Evolutionary conservation across 2,888 invertebrate genomes (phyloP), one percentile per base, ranked within the genome.

Genomic region (Eretmocerus hayati): DNA sequence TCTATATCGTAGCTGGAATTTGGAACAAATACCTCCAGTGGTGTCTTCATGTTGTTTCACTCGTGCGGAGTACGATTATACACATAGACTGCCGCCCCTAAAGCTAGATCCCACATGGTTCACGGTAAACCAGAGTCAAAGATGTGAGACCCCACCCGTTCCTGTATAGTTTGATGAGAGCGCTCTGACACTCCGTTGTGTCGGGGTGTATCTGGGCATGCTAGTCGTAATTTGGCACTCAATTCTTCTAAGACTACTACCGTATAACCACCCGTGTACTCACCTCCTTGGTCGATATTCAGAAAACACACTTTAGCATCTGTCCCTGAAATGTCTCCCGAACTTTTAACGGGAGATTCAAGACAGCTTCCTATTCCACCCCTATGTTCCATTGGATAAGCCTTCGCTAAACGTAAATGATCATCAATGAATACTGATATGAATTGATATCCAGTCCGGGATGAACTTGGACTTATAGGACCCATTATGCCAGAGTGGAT

Each of bases 91-190:
- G 56, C 58, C 19, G 51, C 48, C 18, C 42, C 44, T 2, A 53
- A 38, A 5, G 59, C 59, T 37, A 59, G 39, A 40, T 54, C 54
- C 56, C 59, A 59, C 57, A 61, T 56, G 19, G 42, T 51, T 39
- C 50, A 40, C 18, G 54, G 53, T 3, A 45, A 23, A 15, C 18
- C 3, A 5, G 45, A n/a, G n/a, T 38, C 38, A 15, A 16, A 38
- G 18, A 45, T 45, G 2, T 21, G 22, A 2, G 45, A 8, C 22
- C 46, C 16, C 4, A 32, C 32, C 19, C 18, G 22, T n/a, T 33
- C 26, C 16, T 40, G 33, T 13, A 40, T 23, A n/a, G 40, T 40
- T 19, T 46, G 18, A 35, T 46, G 19, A 19, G 21, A 26, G 4
- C 35, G 22, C 35, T 40, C 26, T 13, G 23, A 15, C 20, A 46